Evolutionary conservation across 2,113 vertebrate species (phyloP), one percentile per base, ranked within the genome.

Genomic region (Nansenia antarctica): DNA sequence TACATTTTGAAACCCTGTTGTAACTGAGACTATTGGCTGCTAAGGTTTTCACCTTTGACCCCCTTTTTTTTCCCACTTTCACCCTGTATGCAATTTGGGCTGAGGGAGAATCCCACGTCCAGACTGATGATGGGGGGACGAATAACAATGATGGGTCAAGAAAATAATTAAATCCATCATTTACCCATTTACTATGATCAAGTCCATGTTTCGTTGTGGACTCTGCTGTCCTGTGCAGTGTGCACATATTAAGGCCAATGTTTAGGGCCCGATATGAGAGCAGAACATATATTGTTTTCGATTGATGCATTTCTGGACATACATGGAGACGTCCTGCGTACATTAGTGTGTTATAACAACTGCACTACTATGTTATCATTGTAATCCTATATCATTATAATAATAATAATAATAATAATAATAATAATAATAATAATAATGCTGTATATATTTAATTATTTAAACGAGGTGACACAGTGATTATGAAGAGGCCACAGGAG

Each of bases 401-500:
- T 24, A 58, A 20, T 31, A 18, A 31, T 32, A 9, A 15, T 58
- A 58, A 7, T 27, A 30, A 5, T 42, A 4, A 42, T 18, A 42
- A 18, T 42, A 42, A 15, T 42, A 14, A 42, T 42, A 42, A 42
- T 42, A 15, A 14, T 55, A 11, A 5, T 34, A 42, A 29, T 62
- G 31, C 14, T 1, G 22, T 34, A 42, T 68, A 27, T 49, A 18
- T 15, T 5, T 45, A 54, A 57, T 5, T 27, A 45, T 18, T 15
- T 27, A 7, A 27, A 18, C 45, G 9, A 1, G 20, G 65, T 29
- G 70, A 80, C 57, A 80, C 73, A 79, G 42, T 26, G 35, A 26
- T 26, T 12, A 62, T 39, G 22, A 82, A 77, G 80, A 78, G 42
- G 67, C 63, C 73, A 71, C 65, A 79, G 78, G 78, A 81, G 57